Evolutionary conservation across 2,797 vertebrate genomes (phyloP).

Genomic region (Rhinella marina): DNA sequence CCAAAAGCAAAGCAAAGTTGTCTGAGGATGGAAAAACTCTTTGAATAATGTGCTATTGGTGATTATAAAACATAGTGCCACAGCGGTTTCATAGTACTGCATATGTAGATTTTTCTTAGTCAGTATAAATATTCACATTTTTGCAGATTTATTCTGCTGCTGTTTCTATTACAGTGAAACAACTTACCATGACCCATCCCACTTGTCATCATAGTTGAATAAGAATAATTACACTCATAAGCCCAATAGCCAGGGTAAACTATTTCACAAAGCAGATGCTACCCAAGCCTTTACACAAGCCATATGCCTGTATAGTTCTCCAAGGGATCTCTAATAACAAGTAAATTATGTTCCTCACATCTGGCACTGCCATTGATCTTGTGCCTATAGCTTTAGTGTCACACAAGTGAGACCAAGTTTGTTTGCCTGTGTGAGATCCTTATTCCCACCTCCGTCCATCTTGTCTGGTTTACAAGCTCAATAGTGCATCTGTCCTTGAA

Average conservation of each 20-base stretch:
- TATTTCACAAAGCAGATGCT: conserved; percentile 66
- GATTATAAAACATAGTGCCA: not conserved
- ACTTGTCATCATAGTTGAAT: conserved; percentile 15
- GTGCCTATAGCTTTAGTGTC: conserved; percentile 28
- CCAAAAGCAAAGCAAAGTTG: not conserved
- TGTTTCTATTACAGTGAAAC: not conserved
- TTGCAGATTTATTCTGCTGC: not conserved
- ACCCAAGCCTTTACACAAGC: conserved; percentile 57
- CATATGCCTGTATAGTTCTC: conserved; percentile 60
- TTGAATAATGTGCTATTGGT: not conserved
- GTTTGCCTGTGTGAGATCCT: conserved; percentile 29
- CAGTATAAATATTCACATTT: not conserved
- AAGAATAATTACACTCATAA: conserved; percentile 33
- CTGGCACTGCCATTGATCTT: conserved; percentile 61
- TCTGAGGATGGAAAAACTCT: not conserved
- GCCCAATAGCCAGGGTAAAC: conserved; percentile 58
- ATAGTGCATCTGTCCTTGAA: conserved; percentile 22
- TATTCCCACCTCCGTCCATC: conserved; percentile 27
- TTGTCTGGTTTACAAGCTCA: conserved; percentile 28
- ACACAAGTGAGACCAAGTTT: conserved; percentile 26
- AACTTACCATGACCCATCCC: conserved; percentile 21
- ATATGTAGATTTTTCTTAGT: not conserved
- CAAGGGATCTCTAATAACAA: conserved; percentile 62
- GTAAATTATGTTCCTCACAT: conserved; percentile 59
- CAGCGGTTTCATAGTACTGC: not conserved